Conservation (phyloP, 92 coral and sea anemone species). For the Blastomussa wellsi region DNA sequence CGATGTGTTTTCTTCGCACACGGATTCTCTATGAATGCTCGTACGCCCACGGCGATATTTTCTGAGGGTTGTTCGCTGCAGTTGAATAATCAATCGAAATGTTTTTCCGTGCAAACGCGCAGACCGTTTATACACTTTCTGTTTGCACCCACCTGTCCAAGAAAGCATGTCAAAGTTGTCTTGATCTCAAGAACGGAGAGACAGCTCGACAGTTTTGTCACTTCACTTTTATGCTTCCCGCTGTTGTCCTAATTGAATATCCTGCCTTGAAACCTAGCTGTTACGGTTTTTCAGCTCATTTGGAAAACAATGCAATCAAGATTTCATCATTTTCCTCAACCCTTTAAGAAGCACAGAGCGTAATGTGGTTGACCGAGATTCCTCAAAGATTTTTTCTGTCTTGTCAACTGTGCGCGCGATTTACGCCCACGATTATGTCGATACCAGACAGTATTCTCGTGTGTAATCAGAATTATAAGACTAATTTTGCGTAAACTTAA, state of each 20-base stretch:
- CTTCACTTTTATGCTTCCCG: background rate
- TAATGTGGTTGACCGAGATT: constrained; percentile 9
- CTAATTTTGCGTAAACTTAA: background rate
- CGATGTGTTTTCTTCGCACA: background rate
- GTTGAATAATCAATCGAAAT: background rate
- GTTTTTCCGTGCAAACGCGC: background rate
- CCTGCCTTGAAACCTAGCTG: constrained; percentile 15
- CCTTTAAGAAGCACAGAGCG: background rate
- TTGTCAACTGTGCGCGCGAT: no score
- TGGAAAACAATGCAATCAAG: background rate
- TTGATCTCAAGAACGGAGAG: constrained; percentile 10
- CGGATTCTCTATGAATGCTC: background rate
- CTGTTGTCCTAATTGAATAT: constrained; percentile 15
- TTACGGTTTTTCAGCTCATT: constrained; percentile 6
- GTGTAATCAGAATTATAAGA: background rate
- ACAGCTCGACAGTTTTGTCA: constrained; percentile 19
- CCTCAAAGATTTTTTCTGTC: background rate
- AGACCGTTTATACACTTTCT: background rate
- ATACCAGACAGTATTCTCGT: background rate
- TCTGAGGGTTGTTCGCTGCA: constrained; percentile 13
- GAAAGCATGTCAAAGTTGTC: constrained; percentile 9
- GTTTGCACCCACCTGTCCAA: constrained; percentile 26
- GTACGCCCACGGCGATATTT: background rate
- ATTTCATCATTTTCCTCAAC: background rate
- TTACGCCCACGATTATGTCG: background rate